Evolutionary conservation across 2,113 vertebrate genomes (phyloP).

Genomic region (Takifugu flavidus): DNA sequence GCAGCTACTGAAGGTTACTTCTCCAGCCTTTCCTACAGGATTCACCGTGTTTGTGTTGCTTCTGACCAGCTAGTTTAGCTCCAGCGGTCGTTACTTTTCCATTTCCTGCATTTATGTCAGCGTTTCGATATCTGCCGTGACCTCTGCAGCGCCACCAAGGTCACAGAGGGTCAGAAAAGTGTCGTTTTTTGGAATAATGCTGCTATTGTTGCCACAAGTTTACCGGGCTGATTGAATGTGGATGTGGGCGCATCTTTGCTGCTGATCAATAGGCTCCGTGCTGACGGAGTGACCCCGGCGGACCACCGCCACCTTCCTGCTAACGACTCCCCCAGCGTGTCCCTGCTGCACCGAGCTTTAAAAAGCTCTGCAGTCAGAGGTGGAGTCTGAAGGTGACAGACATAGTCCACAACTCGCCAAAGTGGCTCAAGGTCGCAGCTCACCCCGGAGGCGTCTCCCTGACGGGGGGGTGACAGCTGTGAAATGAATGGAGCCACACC

Average conservation of each 20-base stretch:
- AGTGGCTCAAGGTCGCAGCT: constrained; percentile 65
- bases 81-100: not conserved
- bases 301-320: constrained; percentile 31
- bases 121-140: no score
- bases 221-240: no score
- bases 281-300: constrained; percentile 28
- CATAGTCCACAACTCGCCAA: constrained; percentile 50
- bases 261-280: constrained; percentile 45
- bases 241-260: not conserved
- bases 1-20: constrained; percentile 12
- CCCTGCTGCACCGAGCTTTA: constrained; percentile 25
- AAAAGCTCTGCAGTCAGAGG: constrained; percentile 38
- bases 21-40: not conserved
- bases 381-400: constrained; percentile 62
- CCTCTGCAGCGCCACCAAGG: no score
- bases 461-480: constrained; percentile 46
- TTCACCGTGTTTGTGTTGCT: not conserved
- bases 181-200: no score
- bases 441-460: constrained; percentile 32
- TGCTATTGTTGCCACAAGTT: no score
- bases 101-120: no score
- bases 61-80: not conserved
- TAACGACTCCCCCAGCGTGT: constrained; percentile 42
- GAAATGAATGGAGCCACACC: constrained; percentile 47
- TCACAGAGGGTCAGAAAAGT: no score